Evolutionary conservation across 2,888 invertebrate genomes (phyloP).

Genomic region (Stegana nigrithorax): DNA sequence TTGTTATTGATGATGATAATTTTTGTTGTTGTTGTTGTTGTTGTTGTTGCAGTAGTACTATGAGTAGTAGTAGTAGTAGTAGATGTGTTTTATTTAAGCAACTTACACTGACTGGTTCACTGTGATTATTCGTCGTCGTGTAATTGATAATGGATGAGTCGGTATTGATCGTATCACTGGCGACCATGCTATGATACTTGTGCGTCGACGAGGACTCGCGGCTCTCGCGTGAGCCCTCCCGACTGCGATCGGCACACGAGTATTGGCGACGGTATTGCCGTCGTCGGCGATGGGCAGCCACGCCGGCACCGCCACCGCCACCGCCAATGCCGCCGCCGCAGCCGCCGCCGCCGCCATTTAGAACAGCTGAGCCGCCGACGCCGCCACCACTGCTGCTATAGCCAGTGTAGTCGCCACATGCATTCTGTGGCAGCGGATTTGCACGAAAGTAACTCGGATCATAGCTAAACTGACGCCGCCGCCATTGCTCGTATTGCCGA

Average conservation of each 20-base stretch:
- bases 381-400: slow-evolving; percentile 22
- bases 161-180: slow-evolving; percentile 58
- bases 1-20: not conserved
- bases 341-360: slow-evolving; percentile 34
- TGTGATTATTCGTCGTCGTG: slow-evolving; percentile 54
- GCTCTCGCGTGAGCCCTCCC: slow-evolving; percentile 65
- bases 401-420: slow-evolving; percentile 45
- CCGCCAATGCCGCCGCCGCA: slow-evolving; percentile 21
- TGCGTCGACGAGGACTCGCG: slow-evolving; percentile 58
- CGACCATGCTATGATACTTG: slow-evolving; percentile 53
- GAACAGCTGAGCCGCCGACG: slow-evolving; percentile 34
- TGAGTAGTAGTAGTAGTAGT: not conserved
- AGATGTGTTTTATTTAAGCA: slow-evolving; percentile 10
- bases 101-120: slow-evolving; percentile 64
- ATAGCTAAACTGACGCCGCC: slow-evolving; percentile 67
- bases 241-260: slow-evolving; percentile 65
- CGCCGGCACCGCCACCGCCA: slow-evolving; percentile 34
- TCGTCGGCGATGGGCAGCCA: slow-evolving; percentile 60
- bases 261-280: slow-evolving; percentile 66
- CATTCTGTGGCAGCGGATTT: slow-evolving; percentile 52
- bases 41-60: not conserved
- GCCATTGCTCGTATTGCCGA: slow-evolving; percentile 68
- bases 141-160: slow-evolving; percentile 55
- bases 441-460: slow-evolving; percentile 66
- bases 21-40: not conserved